Evolutionary conservation across 2,113 vertebrate genomes (phyloP).

Genomic region (Polyodon spathula): DNA sequence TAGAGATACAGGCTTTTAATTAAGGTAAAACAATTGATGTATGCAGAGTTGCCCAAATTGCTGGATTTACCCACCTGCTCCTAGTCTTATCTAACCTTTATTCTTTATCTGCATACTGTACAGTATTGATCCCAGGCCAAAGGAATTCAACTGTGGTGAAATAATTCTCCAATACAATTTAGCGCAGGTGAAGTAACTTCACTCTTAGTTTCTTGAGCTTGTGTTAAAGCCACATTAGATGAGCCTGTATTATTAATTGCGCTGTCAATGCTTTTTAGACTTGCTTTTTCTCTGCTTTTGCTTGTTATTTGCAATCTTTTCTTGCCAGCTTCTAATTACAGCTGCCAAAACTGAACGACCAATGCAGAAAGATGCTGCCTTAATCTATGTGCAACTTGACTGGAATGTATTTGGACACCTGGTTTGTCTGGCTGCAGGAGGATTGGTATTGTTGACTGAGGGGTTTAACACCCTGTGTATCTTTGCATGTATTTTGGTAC

Average conservation of each 20-base stretch:
- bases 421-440: too few species aligned
- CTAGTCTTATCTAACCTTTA: background rate
- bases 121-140: background rate
- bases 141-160: background rate
- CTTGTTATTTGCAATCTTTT: background rate
- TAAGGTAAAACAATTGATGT: constrained; percentile 2
- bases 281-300: constrained; percentile 3
- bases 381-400: background rate
- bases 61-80: background rate
- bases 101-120: background rate
- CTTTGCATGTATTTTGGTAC: too few species aligned
- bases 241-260: background rate
- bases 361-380: constrained; percentile 12
- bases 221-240: background rate
- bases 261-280: background rate
- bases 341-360: constrained; percentile 4
- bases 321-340: background rate
- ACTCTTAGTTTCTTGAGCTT: too few species aligned
- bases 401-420: background rate
- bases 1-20: background rate
- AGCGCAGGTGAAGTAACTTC: background rate
- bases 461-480: too few species aligned
- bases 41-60: background rate
- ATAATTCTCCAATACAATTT: background rate
- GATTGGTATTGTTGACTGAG: too few species aligned